Base-by-base conservation (phyloP, 2,888 invertebrate species). In the Acrobeloides nanus region DNA sequence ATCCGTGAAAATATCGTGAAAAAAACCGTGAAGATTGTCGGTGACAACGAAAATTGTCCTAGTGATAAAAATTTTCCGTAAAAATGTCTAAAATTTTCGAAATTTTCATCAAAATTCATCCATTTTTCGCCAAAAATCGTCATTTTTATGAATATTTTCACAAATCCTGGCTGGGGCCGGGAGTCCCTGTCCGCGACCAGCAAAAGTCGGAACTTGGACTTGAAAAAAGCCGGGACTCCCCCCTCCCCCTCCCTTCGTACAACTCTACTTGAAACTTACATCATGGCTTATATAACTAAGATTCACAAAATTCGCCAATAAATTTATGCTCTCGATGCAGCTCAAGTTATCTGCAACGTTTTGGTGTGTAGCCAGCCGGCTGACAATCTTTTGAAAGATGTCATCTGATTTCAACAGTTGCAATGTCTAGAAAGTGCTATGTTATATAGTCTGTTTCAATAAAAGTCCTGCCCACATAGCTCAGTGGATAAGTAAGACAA, bases 251-350 rank as follows among this genome's bases (percentile, higher is more conserved):
- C n/a, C n/a, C n/a, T n/a, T n/a, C n/a, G n/a, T n/a, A n/a, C n/a
- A n/a, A n/a, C n/a, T n/a, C n/a, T n/a, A n/a, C n/a, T n/a, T n/a
- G n/a, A n/a, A n/a, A n/a, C 59, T 27, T 7, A 63, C 56, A 42
- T 63, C 40, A 12, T 54, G 55, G 24, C 66, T 57, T 8, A 64
- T 38, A 46, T 55, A 58, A 3, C 60, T 61, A 26, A 71, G 53
- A 42, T 71, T 66, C 12, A 73, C 55, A 4, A 72, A 42, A 47
- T 72, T 72, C 1, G 62, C 71, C 41, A 68, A 42, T 21, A 69
- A 48, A 46, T 60, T 59, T 31, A 70, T 51, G 1, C 54, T 38
- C 7, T 48, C 39, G 8, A 39, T 42, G n/a, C 41, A 50, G 17
- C 41, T 33, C 37, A 53, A 25, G 2, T 44, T 23, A 10, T 54